A percentile compares a stretch with the other conserved stretches of the same genome.
phyloP scores from a whole-genome alignment of 2,888 invertebrate genomes.

The Mimachlamys varia region DNA sequence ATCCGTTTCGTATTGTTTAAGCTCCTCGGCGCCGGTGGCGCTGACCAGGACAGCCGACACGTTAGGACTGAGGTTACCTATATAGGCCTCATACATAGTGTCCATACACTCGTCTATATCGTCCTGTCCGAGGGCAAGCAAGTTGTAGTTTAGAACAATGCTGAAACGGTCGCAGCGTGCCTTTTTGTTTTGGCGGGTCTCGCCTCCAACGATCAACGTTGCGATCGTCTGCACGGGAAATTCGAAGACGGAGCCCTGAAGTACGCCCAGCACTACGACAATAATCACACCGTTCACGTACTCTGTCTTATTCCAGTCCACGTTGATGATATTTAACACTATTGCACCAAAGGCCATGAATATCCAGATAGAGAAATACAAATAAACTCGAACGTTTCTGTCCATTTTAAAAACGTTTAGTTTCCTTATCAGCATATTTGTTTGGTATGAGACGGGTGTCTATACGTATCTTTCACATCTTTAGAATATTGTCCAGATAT shows the following conservation, averaged over 20 bases:
- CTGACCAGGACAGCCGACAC: constrained; percentile 73
- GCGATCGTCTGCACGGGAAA: constrained; percentile 72
- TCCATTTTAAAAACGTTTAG: constrained; percentile 59
- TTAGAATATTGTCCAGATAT: background rate
- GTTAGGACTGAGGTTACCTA: constrained; percentile 71
- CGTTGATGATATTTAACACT: constrained; percentile 70
- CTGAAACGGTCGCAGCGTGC: constrained; percentile 64
- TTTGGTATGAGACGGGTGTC: background rate
- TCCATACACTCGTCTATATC: constrained; percentile 74
- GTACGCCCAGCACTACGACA: constrained; percentile 66
- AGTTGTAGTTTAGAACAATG: constrained; percentile 69
- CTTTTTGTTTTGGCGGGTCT: constrained; percentile 57
- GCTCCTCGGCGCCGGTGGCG: constrained; percentile 67
- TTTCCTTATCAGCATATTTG: constrained; percentile 36
- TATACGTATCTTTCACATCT: background rate
- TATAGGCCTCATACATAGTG: constrained; percentile 74
- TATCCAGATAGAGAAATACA: constrained; percentile 72
- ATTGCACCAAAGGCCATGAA: constrained; percentile 62
- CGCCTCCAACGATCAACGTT: constrained; percentile 68
- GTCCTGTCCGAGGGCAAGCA: constrained; percentile 68
- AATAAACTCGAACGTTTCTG: constrained; percentile 61
- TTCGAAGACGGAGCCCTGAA: constrained; percentile 73
- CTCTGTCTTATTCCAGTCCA: constrained; percentile 70
- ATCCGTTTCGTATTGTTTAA: constrained; percentile 68
- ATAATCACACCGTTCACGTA: constrained; percentile 69